Evolutionary conservation across 2,113 vertebrate species (phyloP).

Genomic region (Orthonyx spaldingii): DNA sequence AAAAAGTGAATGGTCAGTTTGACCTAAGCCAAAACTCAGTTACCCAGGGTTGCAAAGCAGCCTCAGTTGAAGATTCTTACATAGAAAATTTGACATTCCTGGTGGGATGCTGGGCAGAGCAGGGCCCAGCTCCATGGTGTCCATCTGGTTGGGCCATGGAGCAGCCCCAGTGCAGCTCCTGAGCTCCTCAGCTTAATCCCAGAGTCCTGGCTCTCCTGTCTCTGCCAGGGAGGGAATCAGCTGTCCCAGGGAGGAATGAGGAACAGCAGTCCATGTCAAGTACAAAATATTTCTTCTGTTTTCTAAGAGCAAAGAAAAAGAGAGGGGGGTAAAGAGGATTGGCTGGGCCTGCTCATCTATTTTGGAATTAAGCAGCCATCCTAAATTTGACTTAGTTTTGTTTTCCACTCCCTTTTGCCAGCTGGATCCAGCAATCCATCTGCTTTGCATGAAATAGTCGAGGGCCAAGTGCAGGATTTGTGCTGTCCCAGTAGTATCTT

Average conservation of each 20-base stretch:
- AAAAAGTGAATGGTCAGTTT: not conserved
- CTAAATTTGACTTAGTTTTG: not conserved
- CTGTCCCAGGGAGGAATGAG: not conserved
- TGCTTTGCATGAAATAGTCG: not conserved
- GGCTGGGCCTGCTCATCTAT: not conserved
- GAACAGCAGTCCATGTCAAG: fast-evolving
- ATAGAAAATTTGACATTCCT: fast-evolving
- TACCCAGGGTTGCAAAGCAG: not conserved
- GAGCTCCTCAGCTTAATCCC: not conserved
- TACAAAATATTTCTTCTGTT: not conserved
- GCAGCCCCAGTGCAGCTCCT: not conserved
- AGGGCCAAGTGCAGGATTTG: not conserved
- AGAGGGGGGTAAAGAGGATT: not conserved
- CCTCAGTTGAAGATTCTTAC: not conserved
- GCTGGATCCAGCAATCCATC: not conserved
- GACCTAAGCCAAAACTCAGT: not conserved
- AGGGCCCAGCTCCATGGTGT: fast-evolving
- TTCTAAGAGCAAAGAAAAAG: not conserved
- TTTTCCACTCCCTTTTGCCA: not conserved
- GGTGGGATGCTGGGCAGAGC: no score
- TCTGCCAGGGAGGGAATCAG: not conserved
- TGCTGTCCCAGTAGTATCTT: not conserved
- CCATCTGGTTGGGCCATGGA: not conserved
- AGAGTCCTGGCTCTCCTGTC: fast-evolving
- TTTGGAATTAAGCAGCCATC: not conserved